A percentile compares a stretch with the other conserved stretches of the same genome.
Conservation (phyloP, 2,113 vertebrate species). For the Grammomys surdaster region DNA sequence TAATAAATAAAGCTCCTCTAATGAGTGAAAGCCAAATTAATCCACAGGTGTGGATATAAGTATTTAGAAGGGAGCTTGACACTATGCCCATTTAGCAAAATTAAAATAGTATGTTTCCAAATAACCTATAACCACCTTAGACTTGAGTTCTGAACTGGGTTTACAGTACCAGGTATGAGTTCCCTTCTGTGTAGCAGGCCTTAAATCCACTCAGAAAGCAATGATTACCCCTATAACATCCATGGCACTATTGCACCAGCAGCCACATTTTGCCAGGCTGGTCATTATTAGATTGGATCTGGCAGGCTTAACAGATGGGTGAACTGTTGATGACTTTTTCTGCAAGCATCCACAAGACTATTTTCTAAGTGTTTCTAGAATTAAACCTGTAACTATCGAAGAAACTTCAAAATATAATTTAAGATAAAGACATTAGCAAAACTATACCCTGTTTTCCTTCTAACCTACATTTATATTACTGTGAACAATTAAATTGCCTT, state of each 20-base stretch:
- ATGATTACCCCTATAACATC: background rate
- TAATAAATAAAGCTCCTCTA: background rate
- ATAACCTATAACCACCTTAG: background rate
- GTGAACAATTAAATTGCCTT: conserved; percentile 2
- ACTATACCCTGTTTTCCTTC: background rate
- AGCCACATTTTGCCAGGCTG: background rate
- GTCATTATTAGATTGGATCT: background rate
- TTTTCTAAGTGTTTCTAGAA: background rate
- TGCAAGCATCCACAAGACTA: background rate
- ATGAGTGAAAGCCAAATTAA: background rate
- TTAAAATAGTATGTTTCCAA: background rate
- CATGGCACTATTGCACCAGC: background rate
- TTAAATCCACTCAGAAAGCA: background rate
- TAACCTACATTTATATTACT: background rate
- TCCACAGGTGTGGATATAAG: background rate
- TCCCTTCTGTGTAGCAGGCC: background rate
- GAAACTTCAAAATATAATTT: background rate
- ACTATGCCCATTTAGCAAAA: background rate
- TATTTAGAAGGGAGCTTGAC: background rate
- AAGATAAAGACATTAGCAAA: conserved; percentile 17
- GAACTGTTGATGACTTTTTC: background rate
- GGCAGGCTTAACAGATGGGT: background rate
- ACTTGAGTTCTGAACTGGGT: background rate
- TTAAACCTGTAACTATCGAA: conserved; percentile 23
- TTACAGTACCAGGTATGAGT: background rate